Percentiles rank a stretch among this genome's conserved stretches.
Evolutionary conservation across 2,113 vertebrate genomes (phyloP).

Genomic region (mouse (Mus musculus)): DNA sequence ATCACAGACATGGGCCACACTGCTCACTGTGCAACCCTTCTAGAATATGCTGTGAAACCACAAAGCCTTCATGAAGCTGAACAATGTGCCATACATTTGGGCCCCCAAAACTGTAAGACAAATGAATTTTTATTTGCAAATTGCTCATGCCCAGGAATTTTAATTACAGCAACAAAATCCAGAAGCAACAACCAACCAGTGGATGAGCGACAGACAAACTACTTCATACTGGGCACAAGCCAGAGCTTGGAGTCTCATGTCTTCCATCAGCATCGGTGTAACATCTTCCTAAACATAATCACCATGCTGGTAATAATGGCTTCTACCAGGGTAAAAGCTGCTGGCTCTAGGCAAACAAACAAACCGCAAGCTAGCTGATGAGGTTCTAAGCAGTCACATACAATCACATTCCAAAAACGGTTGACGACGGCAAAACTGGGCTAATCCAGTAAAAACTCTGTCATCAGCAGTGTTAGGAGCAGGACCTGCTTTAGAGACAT

Average conservation of each 20-base stretch:
- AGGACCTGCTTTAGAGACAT: accelerated
- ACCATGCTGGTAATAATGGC: background rate
- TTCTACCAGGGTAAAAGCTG: background rate
- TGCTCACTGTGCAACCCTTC: background rate
- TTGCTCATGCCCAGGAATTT: background rate
- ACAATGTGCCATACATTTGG: background rate
- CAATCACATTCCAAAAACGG: background rate
- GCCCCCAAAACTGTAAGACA: background rate
- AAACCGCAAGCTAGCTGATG: background rate
- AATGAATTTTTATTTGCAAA: background rate
- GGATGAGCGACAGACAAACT: background rate
- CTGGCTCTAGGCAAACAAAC: background rate
- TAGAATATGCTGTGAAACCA: background rate
- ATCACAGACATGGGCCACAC: no score
- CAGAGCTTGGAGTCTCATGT: background rate
- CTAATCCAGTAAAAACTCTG: background rate
- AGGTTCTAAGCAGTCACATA: background rate
- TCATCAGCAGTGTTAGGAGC: background rate
- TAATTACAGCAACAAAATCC: background rate
- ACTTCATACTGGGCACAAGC: background rate
- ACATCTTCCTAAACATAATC: background rate
- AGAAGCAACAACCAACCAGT: background rate
- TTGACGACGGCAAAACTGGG: background rate
- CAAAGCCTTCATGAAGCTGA: background rate
- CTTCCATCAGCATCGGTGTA: background rate